Conservation (phyloP, 2,113 vertebrate species). For the Sturnus vulgaris region DNA sequence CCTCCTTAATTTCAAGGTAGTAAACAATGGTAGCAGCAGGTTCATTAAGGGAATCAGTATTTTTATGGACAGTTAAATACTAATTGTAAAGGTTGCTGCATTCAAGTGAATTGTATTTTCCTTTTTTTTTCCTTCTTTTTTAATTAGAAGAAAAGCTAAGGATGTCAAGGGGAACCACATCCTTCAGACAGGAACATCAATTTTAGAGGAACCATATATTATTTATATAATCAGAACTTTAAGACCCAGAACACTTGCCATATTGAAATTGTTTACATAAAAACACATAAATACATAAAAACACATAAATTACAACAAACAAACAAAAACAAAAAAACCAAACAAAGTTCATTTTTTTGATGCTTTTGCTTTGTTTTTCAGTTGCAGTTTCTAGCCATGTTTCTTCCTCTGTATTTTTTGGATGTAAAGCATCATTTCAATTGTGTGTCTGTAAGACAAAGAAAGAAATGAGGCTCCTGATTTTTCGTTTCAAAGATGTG, state of each 20-base stretch:
- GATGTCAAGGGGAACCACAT: background rate
- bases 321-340: background rate
- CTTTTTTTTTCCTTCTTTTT: background rate
- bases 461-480: background rate
- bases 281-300: too few relatives aligned
- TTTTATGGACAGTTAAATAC: slow-evolving; percentile 40
- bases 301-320: too few relatives aligned
- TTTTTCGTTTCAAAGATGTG: background rate
- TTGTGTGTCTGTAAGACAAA: background rate
- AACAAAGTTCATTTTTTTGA: background rate
- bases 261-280: background rate
- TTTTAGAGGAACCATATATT: background rate
- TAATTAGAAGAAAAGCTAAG: slow-evolving; percentile 9
- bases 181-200: background rate
- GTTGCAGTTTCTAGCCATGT: background rate
- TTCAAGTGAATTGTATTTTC: background rate
- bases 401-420: background rate
- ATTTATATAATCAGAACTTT: background rate
- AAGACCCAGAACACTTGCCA: background rate
- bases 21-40: slow-evolving; percentile 1
- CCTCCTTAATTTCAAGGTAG: background rate
- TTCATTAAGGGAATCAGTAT: slow-evolving; percentile 29
- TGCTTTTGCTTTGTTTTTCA: background rate
- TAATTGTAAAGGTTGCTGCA: background rate
- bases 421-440: background rate